Conservation (phyloP, 2,113 vertebrate genomes). For the Aptenodytes patagonicus region DNA sequence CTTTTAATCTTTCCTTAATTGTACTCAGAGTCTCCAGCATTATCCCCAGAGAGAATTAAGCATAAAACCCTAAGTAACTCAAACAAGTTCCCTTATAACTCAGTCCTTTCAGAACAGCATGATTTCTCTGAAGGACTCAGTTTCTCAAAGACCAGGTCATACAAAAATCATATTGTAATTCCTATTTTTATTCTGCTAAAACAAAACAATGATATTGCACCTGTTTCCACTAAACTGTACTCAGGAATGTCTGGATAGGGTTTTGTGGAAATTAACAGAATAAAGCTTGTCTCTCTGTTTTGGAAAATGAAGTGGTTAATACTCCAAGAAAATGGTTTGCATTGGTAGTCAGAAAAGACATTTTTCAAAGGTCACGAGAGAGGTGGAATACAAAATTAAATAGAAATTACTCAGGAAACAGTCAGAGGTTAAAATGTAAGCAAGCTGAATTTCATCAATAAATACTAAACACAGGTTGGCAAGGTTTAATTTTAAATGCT, state of each 20-base stretch:
- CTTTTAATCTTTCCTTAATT: slow-evolving; percentile 59
- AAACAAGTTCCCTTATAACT: slow-evolving; percentile 24
- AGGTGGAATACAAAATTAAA: neutral
- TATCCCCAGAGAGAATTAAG: slow-evolving; percentile 39
- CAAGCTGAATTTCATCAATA: neutral
- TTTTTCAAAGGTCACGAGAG: neutral
- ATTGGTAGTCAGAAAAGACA: neutral
- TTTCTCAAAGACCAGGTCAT: neutral
- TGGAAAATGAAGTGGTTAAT: neutral
- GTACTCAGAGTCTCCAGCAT: slow-evolving; percentile 18
- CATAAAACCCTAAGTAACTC: slow-evolving; percentile 33
- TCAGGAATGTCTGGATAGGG: neutral
- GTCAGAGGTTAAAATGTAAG: neutral
- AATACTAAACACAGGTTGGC: neutral
- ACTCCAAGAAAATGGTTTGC: neutral
- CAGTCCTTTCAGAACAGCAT: neutral
- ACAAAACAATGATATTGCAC: neutral
- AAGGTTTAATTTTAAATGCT: neutral
- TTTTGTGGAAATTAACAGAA: neutral
- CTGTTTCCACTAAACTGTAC: neutral
- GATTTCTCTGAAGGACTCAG: neutral
- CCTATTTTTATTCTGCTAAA: neutral
- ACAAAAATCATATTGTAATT: neutral
- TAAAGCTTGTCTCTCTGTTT: neutral
- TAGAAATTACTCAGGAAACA: neutral